phyloP scores from a whole-genome alignment of 1,140 invertebrate genomes.

The Vollenhovia emeryi region DNA sequence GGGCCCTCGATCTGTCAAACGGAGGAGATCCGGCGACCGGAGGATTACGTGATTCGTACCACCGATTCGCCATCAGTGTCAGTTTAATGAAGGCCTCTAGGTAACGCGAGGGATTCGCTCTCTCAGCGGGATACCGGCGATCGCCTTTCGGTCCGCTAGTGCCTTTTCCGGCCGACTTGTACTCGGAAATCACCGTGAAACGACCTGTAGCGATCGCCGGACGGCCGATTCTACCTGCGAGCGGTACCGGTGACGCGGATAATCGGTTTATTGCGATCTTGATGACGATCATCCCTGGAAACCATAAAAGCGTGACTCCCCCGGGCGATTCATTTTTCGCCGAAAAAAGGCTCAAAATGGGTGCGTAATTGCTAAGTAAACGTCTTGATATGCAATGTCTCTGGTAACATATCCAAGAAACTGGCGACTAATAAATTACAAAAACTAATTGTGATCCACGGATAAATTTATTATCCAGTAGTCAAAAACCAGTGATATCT shows the following conservation, averaged over 20 bases:
- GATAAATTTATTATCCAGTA: too few species aligned
- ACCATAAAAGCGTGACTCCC: slow-evolving; percentile 14
- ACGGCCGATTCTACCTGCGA: slow-evolving; percentile 26
- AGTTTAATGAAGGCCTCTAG: slow-evolving; percentile 80
- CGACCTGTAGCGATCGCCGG: slow-evolving; percentile 60
- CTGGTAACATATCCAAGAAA: background rate
- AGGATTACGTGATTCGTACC: slow-evolving; percentile 79
- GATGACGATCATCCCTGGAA: background rate
- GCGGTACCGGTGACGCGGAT: slow-evolving; percentile 10
- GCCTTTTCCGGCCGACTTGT: slow-evolving; percentile 41
- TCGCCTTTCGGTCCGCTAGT: slow-evolving; percentile 74
- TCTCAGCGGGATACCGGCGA: slow-evolving; percentile 76
- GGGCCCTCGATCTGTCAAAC: slow-evolving; percentile 72
- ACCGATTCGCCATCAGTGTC: slow-evolving; percentile 79
- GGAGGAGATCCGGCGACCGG: slow-evolving; percentile 64
- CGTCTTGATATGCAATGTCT: background rate
- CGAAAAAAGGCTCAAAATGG: background rate
- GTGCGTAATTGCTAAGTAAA: background rate
- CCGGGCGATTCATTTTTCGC: background rate
- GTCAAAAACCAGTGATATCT: too few species aligned
- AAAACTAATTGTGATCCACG: background rate
- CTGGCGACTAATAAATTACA: background rate
- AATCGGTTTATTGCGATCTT: slow-evolving; percentile 49
- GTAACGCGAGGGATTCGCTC: slow-evolving; percentile 72
- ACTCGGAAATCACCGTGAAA: slow-evolving; percentile 72